These are phyloP conservation scores for Scartelaos histophorus DNA, from an alignment of 2,113 vertebrate species.

Conservation along the genomic window DNA sequence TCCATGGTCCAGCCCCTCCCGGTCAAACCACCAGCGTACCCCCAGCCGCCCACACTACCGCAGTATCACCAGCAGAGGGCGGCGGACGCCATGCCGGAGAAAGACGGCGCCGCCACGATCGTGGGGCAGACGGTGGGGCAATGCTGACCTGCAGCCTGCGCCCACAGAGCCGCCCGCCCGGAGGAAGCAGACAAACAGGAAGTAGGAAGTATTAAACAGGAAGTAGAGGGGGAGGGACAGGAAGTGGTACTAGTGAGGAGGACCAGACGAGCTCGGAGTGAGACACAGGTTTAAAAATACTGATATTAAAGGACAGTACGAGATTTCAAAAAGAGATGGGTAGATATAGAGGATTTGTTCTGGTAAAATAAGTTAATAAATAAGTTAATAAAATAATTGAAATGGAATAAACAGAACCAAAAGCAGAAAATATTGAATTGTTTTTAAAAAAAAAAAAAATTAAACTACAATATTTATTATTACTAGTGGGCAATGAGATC, in stretches of 20 bases:
- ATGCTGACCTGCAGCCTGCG: conserved; percentile 79
- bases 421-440: neutral
- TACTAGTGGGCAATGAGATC: no score
- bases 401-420: no score
- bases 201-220: conserved; percentile 6
- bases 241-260: conserved; percentile 33
- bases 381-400: no score
- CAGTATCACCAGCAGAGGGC: conserved; percentile 57
- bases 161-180: conserved; percentile 58
- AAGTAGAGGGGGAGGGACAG: conserved; percentile 2
- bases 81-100: conserved; percentile 76
- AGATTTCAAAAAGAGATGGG: neutral
- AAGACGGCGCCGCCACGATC: conserved; percentile 53
- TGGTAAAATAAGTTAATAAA: no score
- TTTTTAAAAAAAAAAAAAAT: no score
- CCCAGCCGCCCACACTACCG: conserved; percentile 54
- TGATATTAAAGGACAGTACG: neutral
- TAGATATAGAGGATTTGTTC: neutral
- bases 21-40: conserved; percentile 66
- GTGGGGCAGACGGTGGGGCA: conserved; percentile 55
- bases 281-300: conserved; percentile 60
- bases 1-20: conserved; percentile 43
- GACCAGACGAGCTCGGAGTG: conserved; percentile 45
- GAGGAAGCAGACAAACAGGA: conserved; percentile 45
- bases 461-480: neutral